Evolutionary conservation across 2,888 invertebrate genomes (phyloP), one percentile per base, ranked within the genome.

Genomic region (Helicoverpa assulta): DNA sequence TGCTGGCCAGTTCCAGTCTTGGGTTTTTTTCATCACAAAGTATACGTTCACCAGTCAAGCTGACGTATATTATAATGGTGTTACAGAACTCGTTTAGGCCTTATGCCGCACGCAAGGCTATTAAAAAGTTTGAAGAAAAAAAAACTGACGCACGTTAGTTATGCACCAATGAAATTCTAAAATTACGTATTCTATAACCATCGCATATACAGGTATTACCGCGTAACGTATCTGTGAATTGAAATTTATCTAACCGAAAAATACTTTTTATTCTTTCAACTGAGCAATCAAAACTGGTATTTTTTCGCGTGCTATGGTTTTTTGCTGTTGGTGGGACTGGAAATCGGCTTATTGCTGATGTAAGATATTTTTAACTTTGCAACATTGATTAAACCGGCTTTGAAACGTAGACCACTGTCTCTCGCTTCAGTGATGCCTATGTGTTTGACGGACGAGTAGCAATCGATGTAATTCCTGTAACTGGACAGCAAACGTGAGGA

Each of bases 111-210:
- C 72, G 80, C 70, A 70, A 54, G 57, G 66, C 21, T 53, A 78
- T 73, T 58, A 81, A 56, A 67, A 60, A 73, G 40, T 70, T 58
- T 65, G 62, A 77, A n/a, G 16, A 47, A 47, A 47, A 76, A 72
- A 72, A 65, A 67, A 10, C 50, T 64, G 70, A 69, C 70, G 57
- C 62, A 21, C 57, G 73, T 80, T 80, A 80, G 81, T 60, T 73
- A 80, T 80, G 81, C 81, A 72, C 73, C 72, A 78, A 73, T 74
- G 78, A 76, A 71, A 73, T 60, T 57, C 1, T 37, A 73, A 83
- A 83, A 78, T 56, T 73, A 64, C 51, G 67, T 75, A 75, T 71
- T 78, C 67, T 64, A 51, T 71, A 59, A 67, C 64, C 67, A 78
- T 71, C 61, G 79, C 75, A 71, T 78, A 69, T 58, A 71, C 40